Evolutionary conservation across 2,797 vertebrate species (phyloP), one percentile per base, ranked within the genome.

Genomic region (Tauraco hartlaubi): DNA sequence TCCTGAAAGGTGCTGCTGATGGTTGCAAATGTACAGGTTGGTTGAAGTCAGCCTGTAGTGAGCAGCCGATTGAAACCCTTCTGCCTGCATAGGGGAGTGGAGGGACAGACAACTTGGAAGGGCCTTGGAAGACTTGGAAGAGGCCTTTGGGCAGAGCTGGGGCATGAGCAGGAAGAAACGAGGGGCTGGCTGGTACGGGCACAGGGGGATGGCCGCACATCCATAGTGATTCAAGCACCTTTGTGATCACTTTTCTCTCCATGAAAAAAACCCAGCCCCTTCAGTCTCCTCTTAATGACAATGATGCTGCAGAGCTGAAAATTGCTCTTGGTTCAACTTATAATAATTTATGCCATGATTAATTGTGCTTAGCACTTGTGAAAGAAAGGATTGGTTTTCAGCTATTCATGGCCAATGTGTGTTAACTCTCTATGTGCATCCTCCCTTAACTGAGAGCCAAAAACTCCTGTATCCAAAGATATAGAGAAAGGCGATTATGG

Each of bases 201-300:
- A 12, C 16, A 39, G 25, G 29, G 48, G 49, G 16, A 11, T 19
- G 20, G 26, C 31, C 1, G 0, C 23, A 10, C 41, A 43, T 4
- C 22, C 6, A 0, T 23, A 0, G 0, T 3, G 20, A 17, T 43
- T 52, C 31, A 26, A 48, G 12, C 9, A 18, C 23, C 78, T 64
- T 5, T 17, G 23, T 12, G 22, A 21, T 51, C n/a, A 10, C 12
- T 83, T 54, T 83, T 33, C 15, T 55, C 20, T 62, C 52, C 21
- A 19, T 43, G 43, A 49, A 44, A 22, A 61, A 37, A 26, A 0
- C 39, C 39, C 21, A 29, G 20, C 35, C 74, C 15, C 21, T 88
- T 66, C 52, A 9, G 7, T 15, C 26, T 69, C 15, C 25, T 17
- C 22, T 62, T 28, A 54, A 25, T 14, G 31, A 28, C 39, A 56